Percentiles rank a stretch among this genome's conserved stretches.
These are phyloP conservation scores for Parazoanthus atlanticus DNA, from an alignment of 92 coral and sea anemone genomes.

Conservation along the genomic window DNA sequence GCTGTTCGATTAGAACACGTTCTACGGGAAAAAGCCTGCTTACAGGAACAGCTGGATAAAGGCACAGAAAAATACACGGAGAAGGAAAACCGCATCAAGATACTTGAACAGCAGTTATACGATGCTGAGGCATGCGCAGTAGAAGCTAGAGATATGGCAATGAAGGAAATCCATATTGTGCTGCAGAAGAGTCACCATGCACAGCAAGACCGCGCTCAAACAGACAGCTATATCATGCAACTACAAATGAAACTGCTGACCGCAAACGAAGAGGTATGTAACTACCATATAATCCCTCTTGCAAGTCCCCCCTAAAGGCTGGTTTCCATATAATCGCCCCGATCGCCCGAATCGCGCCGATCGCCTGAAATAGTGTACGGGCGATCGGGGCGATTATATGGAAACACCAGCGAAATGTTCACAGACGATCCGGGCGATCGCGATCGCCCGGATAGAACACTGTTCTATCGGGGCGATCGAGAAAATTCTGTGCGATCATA, in stretches of 20 bases:
- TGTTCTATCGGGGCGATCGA: too few relatives aligned
- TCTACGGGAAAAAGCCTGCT: constrained; percentile 50
- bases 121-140: constrained; percentile 53
- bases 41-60: constrained; percentile 58
- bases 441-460: too few relatives aligned
- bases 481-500: too few relatives aligned
- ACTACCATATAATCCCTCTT: neutral
- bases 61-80: constrained; percentile 55
- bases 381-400: too few relatives aligned
- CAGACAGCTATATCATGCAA: constrained; percentile 68
- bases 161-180: constrained; percentile 46
- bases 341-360: too few relatives aligned
- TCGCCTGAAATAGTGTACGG: too few relatives aligned
- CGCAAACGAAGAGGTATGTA: constrained; percentile 56
- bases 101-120: constrained; percentile 54
- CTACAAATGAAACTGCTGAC: constrained; percentile 73
- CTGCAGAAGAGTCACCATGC: constrained; percentile 41
- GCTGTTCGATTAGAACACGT: constrained; percentile 56
- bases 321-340: too few relatives aligned
- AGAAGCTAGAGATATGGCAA: constrained; percentile 50
- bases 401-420: too few relatives aligned
- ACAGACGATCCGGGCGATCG: too few relatives aligned
- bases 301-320: too few relatives aligned
- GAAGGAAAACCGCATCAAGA: constrained; percentile 53
- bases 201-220: constrained; percentile 50